A percentile compares a stretch with the other conserved stretches of the same genome.
These are phyloP conservation scores for Chiridota heheva DNA, from an alignment of 35 echinoderm and acorn worm genomes.

Conservation along the genomic window DNA sequence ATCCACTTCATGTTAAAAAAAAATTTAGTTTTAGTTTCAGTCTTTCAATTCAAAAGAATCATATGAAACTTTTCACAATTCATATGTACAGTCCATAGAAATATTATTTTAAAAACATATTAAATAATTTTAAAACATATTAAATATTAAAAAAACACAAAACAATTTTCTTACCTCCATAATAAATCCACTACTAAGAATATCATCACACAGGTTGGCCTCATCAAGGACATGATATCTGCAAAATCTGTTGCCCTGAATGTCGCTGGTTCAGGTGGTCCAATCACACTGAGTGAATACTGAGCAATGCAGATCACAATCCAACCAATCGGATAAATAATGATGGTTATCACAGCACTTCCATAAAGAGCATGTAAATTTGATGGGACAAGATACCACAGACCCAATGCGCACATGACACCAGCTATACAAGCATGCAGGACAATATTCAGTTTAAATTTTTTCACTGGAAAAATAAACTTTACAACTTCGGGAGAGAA, in stretches of 20 bases:
- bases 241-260: conserved; percentile 78
- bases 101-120: background rate
- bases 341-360: conserved; percentile 68
- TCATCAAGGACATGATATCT: conserved; percentile 69
- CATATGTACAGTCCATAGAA: background rate
- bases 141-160: background rate
- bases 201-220: conserved; percentile 75
- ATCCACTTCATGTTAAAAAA: background rate
- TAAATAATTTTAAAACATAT: background rate
- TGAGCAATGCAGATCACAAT: conserved; percentile 82
- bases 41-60: background rate
- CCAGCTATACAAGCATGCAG: conserved; percentile 72
- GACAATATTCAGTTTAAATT: conserved; percentile 81
- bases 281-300: conserved; percentile 76
- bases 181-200: conserved; percentile 64
- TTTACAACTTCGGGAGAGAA: conserved; percentile 63
- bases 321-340: conserved; percentile 81
- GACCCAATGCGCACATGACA: conserved; percentile 70
- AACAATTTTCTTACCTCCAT: conserved; percentile 66
- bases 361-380: conserved; percentile 69
- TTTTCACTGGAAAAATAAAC: conserved; percentile 80
- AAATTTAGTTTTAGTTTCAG: background rate
- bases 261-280: conserved; percentile 75
- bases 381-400: conserved; percentile 75
- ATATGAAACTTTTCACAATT: background rate